Conservation (phyloP, 2,797 vertebrate species). For the Cuniculus paca region DNA sequence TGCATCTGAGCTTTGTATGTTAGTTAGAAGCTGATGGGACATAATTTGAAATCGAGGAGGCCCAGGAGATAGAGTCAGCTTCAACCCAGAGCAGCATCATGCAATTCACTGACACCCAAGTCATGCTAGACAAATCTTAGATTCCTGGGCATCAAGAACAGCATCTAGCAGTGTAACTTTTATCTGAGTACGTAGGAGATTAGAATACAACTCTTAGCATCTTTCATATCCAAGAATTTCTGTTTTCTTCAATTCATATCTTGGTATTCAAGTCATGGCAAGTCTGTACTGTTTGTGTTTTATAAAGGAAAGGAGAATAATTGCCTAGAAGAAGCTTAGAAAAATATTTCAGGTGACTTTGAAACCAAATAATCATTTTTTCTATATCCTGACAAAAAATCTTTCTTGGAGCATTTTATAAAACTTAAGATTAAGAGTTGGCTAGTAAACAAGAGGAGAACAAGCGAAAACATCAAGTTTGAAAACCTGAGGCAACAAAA, state of each 20-base stretch:
- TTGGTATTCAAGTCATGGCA: neutral
- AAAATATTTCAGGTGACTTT: constrained; percentile 28
- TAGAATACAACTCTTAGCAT: neutral
- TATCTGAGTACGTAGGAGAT: neutral
- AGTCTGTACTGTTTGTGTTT: neutral
- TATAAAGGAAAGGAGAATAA: neutral
- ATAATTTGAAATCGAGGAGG: neutral
- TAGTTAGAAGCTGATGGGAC: neutral
- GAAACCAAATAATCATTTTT: neutral
- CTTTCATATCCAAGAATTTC: neutral
- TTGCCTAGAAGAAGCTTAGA: neutral
- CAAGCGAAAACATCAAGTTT: neutral
- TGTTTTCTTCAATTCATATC: neutral
- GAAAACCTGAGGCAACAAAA: constrained; percentile 15
- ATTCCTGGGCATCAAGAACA: neutral
- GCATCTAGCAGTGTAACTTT: neutral
- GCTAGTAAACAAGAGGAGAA: neutral
- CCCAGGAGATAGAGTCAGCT: neutral
- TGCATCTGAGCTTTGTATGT: neutral
- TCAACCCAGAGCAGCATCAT: neutral
- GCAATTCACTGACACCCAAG: neutral
- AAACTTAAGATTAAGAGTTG: neutral
- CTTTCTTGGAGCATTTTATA: constrained; percentile 9
- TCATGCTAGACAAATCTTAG: neutral
- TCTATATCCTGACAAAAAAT: constrained; percentile 1